Base-by-base conservation (phyloP, 2,113 vertebrate species). In the Proteles cristata region DNA sequence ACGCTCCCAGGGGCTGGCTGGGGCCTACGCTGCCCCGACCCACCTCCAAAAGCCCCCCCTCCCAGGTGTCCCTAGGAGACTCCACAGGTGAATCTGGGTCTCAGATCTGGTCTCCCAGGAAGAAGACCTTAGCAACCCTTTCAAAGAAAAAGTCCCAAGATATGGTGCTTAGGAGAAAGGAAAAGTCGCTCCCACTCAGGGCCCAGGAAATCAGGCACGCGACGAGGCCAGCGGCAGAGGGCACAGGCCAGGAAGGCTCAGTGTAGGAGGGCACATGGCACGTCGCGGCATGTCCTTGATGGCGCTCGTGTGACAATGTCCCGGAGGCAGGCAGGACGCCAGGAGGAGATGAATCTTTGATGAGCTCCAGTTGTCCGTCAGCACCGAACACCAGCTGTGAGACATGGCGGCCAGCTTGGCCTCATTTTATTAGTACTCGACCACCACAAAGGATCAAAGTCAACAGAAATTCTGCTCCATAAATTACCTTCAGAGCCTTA, bases 321-420 rank as follows among this genome's bases (percentile, higher is more conserved):
- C 55, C 88, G 80, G 69, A 48, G 68, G 73, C 1, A 63, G 97
- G 79, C 92, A 58, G 14, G 85, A 95, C 45, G 85, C 91, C 83
- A 90, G 68, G 68, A 84, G 85, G 10, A 95, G 61, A 98, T 96
- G 96, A 96, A 94, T 93, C 98, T 91, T 97, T 98, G 93, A 96
- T 92, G 88, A 25, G 14, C 83, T 96, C 71, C 23, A 0, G 25
- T 96, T 77, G 31, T 94, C 94, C 3, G 4, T 81, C 8, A 88
- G 63, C 86, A 74, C 91, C 33, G 65, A 95, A 2, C n/a, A 50
- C 96, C 96, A 97, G 89, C 90, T 98, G 74, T 55, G 94, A 11
- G 12, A 92, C 83, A 97, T 58, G 89, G 81, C 96, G 76, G 96
- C 91, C 66, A 66, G 93, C 87, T 39, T 73, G 86, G 43, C 28